phyloP scores from a whole-genome alignment of 2,888 invertebrate genomes.

The Phrixothrix hirtus region DNA sequence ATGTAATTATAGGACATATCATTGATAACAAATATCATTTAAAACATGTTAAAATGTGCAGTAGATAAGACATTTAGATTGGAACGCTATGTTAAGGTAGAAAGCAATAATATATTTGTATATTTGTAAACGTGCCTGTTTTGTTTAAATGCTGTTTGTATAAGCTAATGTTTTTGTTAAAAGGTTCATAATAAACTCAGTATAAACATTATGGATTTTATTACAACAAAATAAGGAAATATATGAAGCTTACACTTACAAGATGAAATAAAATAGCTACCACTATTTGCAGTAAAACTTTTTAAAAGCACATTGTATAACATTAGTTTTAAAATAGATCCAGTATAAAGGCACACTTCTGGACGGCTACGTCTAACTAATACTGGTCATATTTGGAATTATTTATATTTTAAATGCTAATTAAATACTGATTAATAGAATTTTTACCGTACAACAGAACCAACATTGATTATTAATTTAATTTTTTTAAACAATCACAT shows the following conservation, averaged over 20 bases:
- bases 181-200: slow-evolving; percentile 26
- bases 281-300: slow-evolving; percentile 13
- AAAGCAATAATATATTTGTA: slow-evolving; percentile 41
- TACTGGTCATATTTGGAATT: slow-evolving; percentile 37
- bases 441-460: too few relatives aligned
- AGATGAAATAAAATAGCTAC: slow-evolving; percentile 22
- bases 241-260: slow-evolving; percentile 19
- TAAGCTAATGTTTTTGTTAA: slow-evolving; percentile 29
- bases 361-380: slow-evolving; percentile 33
- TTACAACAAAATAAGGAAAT: slow-evolving; percentile 27
- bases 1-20: slow-evolving; percentile 24
- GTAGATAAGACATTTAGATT: slow-evolving; percentile 22
- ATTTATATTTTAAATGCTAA: not conserved
- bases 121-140: slow-evolving; percentile 41
- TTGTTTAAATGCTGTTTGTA: slow-evolving; percentile 38
- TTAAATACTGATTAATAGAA: not conserved
- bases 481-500: too few relatives aligned
- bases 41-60: slow-evolving; percentile 24
- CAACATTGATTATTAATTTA: too few relatives aligned
- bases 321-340: slow-evolving; percentile 4
- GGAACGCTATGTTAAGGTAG: slow-evolving; percentile 28
- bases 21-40: slow-evolving; percentile 20
- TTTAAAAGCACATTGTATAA: slow-evolving; percentile 4
- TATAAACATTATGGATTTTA: slow-evolving; percentile 27
- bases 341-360: slow-evolving; percentile 25